A percentile compares a stretch with the other conserved stretches of the same genome.
These are phyloP conservation scores for Enoplosus armatus DNA, from an alignment of 2,797 vertebrate genomes.

Conservation along the genomic window DNA sequence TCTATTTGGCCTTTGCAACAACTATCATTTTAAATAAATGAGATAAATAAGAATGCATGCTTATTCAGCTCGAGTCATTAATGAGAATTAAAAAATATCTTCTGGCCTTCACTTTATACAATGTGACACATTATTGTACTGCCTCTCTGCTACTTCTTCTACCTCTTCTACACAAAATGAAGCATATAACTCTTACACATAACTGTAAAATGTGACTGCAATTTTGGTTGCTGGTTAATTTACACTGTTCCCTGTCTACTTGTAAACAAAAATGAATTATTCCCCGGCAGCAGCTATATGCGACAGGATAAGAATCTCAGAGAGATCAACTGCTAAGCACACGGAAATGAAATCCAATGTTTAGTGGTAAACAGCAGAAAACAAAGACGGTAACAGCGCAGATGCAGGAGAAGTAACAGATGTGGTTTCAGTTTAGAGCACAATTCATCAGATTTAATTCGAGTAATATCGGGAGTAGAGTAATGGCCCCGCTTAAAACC, in stretches of 20 bases:
- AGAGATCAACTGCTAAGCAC: slow-evolving; percentile 36
- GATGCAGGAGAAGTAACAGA: slow-evolving; percentile 31
- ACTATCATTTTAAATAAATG: not conserved
- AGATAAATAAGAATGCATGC: not conserved
- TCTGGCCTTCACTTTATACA: slow-evolving; percentile 10
- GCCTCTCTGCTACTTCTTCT: slow-evolving; percentile 5
- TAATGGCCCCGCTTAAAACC: slow-evolving; percentile 31
- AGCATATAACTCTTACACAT: not conserved
- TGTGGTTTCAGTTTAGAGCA: slow-evolving; percentile 22
- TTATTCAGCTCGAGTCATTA: not conserved
- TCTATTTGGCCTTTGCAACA: not conserved
- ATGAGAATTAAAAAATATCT: not conserved
- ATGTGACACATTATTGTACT: not conserved
- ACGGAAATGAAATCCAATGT: slow-evolving; percentile 52
- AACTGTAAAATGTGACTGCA: slow-evolving; percentile 17
- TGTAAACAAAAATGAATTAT: slow-evolving; percentile 59
- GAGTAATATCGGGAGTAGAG: slow-evolving; percentile 29
- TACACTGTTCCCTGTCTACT: slow-evolving; percentile 23
- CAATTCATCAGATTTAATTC: slow-evolving; percentile 42
- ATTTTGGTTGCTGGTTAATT: slow-evolving; percentile 41
- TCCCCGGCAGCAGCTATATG: slow-evolving; percentile 15
- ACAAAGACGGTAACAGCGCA: slow-evolving; percentile 10
- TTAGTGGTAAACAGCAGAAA: slow-evolving; percentile 43
- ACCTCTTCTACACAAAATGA: not conserved
- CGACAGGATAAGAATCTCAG: slow-evolving; percentile 50